Evolutionary conservation across 2,888 invertebrate genomes (phyloP).

Genomic region (Tholera decimalis): DNA sequence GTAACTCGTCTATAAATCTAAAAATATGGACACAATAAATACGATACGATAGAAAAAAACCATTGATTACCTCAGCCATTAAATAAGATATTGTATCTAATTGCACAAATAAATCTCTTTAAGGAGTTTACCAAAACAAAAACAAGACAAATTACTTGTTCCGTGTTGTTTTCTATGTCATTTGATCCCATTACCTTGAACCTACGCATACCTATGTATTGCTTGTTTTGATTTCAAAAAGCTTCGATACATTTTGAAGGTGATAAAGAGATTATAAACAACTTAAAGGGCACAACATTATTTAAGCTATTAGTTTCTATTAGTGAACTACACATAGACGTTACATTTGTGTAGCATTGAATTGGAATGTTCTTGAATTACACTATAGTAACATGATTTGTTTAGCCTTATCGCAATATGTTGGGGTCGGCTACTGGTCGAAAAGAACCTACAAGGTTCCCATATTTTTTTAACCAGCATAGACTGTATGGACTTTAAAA

Average conservation of each 20-base stretch:
- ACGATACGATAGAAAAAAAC: too few relatives aligned
- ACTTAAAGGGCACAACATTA: conserved; percentile 18
- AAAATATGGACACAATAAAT: too few relatives aligned
- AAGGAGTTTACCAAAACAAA: neutral
- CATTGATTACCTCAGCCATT: too few relatives aligned
- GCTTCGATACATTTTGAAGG: neutral
- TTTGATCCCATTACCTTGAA: conserved; percentile 12
- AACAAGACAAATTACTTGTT: conserved; percentile 22
- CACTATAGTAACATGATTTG: neutral
- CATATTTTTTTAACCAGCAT: too few relatives aligned
- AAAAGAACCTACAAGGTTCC: too few relatives aligned
- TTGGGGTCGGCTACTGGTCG: too few relatives aligned
- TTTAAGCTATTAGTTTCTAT: neutral
- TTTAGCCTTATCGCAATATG: too few relatives aligned
- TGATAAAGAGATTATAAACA: conserved; percentile 37
- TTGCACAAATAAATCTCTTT: conserved; percentile 12
- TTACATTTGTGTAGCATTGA: conserved; percentile 1
- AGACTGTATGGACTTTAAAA: too few relatives aligned
- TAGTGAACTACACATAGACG: conserved; percentile 18
- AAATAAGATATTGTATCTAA: too few relatives aligned
- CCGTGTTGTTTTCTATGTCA: neutral
- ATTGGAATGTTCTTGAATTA: neutral
- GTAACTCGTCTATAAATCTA: too few relatives aligned
- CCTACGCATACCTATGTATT: neutral
- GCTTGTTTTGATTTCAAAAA: conserved; percentile 3